These are phyloP conservation scores for Paramuricea clavata DNA, from an alignment of 92 coral and sea anemone genomes.

Conservation along the genomic window DNA sequence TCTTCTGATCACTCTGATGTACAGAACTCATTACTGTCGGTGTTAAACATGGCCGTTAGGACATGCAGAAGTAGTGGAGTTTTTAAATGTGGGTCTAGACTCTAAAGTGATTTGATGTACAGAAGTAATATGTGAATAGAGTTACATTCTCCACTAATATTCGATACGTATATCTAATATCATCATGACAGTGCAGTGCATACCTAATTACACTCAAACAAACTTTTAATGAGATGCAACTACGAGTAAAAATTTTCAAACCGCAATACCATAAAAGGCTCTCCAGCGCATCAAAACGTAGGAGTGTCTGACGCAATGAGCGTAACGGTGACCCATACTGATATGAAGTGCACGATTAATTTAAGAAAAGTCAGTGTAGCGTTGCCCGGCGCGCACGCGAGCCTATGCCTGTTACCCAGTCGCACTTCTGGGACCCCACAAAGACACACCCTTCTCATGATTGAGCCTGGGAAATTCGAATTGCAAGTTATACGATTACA, in stretches of 20 bases:
- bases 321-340: conserved; percentile 3
- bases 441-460: no score
- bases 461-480: no score
- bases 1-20: no score
- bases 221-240: neutral
- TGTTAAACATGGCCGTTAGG: neutral
- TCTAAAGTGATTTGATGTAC: no score
- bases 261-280: neutral
- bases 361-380: neutral
- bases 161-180: no score
- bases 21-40: neutral
- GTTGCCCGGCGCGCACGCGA: conserved; percentile 3
- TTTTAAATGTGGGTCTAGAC: no score
- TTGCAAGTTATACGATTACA: no score
- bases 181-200: no score
- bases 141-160: no score
- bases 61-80: neutral
- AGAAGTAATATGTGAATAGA: no score
- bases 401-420: no score
- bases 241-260: neutral
- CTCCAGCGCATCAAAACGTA: neutral
- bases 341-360: neutral
- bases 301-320: neutral
- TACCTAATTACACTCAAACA: no score
- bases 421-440: neutral